Conservation (phyloP, 2,797 vertebrate genomes). For the Fistularia tabacaria region DNA sequence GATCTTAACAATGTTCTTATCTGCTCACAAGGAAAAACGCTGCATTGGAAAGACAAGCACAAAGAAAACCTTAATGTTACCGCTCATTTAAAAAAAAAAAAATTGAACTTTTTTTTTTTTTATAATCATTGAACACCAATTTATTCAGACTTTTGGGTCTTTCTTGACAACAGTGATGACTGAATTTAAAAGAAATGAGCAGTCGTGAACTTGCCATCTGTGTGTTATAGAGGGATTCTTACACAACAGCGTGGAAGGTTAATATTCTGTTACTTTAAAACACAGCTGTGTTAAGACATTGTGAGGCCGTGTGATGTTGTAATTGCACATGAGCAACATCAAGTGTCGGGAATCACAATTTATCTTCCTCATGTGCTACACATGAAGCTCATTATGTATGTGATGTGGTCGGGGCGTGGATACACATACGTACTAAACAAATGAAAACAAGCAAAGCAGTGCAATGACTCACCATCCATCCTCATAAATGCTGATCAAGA, state of each 20-base stretch:
- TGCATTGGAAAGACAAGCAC: slow-evolving; percentile 12
- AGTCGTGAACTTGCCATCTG: background rate
- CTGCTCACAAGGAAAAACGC: background rate
- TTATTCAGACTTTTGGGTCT: too few species aligned
- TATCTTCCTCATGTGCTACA: too few species aligned
- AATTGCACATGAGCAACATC: background rate
- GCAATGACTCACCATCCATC: slow-evolving; percentile 95
- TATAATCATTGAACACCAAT: too few species aligned
- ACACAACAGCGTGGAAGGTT: too few species aligned
- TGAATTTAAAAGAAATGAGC: slow-evolving; percentile 37
- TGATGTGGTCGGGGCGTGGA: too few species aligned
- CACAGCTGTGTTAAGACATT: too few species aligned
- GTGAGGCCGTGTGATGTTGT: background rate
- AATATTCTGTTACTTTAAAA: too few species aligned
- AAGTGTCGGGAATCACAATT: too few species aligned
- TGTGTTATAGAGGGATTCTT: too few species aligned
- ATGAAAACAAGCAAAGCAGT: slow-evolving; percentile 46
- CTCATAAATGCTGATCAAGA: slow-evolving; percentile 88
- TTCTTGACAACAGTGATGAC: too few species aligned
- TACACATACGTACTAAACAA: slow-evolving; percentile 15
- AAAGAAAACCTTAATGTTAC: slow-evolving; percentile 5
- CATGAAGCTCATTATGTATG: too few species aligned
- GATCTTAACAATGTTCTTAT: slow-evolving; percentile 7
- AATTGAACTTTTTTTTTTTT: background rate
- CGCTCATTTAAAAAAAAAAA: slow-evolving; percentile 23